Evolutionary conservation across 2,797 vertebrate species (phyloP), one percentile per base, ranked within the genome.

Genomic region (Chromis chromis): DNA sequence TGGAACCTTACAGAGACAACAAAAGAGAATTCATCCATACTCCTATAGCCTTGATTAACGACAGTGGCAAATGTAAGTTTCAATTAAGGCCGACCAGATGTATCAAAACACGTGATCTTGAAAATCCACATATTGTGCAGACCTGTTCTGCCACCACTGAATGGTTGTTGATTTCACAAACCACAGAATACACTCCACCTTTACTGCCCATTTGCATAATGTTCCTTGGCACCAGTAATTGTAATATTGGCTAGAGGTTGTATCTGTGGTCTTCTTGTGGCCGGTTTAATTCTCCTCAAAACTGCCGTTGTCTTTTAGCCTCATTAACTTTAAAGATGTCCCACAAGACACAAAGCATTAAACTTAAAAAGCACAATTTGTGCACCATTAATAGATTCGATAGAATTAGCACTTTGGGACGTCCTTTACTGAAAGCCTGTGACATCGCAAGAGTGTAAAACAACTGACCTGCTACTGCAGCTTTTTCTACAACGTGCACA

Each of bases 281-380:
- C 8, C n/a, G n/a, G 46, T 48, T 48, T 48, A 48, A 48, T 44
- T 44, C 16, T 16, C 42, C 17, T 19, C 42, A 44, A 44, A 44
- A 44, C 19, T 19, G 42, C 40, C 14, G 3, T 40, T 13, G 39
- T 42, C 40, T 42, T 42, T 42, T 17, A 19, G 44, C 16, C 44
- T 19, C 44, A 46, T 46, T 19, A 46, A 16, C 44, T 48, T 21
- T 48, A 48, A 48, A 48, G 46, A 21, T 11, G 19, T 21, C 46
- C 46, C 19, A 31, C 24, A 64, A 40, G 19, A 63, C 25, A 54
- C 19, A 31, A 53, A 24, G 33, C 58, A n/a, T 46, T 48, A 59
- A 59, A 24, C 7, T n/a, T 9, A 57, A 72, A 62, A 25, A 48
- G 19, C 10, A 76, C 28, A 61, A 49, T 33, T 16, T 44, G 12